These are phyloP conservation scores for Bubo bubo DNA, from an alignment of 2,113 vertebrate species.

Conservation along the genomic window DNA sequence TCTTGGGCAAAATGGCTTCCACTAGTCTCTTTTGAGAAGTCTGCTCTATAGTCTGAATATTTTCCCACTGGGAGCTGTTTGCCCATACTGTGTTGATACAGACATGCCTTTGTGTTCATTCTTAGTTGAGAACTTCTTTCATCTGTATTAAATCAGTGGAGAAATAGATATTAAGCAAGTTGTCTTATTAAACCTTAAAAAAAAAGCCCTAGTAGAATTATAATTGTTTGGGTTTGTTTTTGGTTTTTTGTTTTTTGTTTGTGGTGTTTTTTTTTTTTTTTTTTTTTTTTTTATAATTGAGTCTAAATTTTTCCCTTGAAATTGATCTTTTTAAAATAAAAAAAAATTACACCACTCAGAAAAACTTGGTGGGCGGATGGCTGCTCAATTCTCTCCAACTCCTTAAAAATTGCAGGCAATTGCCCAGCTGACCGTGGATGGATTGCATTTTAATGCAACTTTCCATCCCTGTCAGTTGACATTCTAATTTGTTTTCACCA, in stretches of 20 bases:
- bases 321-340: not conserved
- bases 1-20: slow-evolving; percentile 14
- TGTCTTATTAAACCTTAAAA: not conserved
- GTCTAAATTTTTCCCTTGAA: not conserved
- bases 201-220: not conserved
- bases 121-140: not conserved
- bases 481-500: not conserved
- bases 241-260: too few relatives aligned
- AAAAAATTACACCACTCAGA: not conserved
- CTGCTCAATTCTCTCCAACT: not conserved
- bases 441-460: not conserved
- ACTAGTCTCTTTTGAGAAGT: not conserved
- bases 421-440: not conserved
- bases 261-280: too few relatives aligned
- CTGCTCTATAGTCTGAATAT: not conserved
- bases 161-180: not conserved
- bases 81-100: not conserved
- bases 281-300: not conserved
- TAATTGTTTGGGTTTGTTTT: not conserved
- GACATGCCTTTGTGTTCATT: not conserved
- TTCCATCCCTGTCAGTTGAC: not conserved
- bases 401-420: not conserved
- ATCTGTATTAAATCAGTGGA: not conserved
- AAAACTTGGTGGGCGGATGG: not conserved
- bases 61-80: not conserved